Conservation (phyloP, 2,888 invertebrate genomes). For the Dyspetes luteomarginatus region DNA sequence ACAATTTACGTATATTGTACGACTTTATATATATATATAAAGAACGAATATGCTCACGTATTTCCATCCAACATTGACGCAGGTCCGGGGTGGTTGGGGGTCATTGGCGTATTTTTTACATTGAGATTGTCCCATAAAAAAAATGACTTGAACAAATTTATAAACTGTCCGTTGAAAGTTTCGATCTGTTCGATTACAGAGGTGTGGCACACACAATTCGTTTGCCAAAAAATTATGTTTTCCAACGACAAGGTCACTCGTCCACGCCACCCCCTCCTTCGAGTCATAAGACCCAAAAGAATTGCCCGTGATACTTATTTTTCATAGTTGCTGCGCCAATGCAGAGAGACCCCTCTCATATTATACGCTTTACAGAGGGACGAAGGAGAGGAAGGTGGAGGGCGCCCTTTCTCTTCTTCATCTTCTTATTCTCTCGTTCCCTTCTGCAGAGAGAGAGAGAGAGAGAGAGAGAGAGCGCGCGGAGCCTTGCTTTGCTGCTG, state of each 20-base stretch:
- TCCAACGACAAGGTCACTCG: constrained; percentile 40
- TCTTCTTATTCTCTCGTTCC: constrained; percentile 50
- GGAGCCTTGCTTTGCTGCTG: neutral
- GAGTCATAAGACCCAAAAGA: neutral
- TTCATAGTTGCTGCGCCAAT: constrained; percentile 55
- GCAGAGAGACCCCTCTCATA: constrained; percentile 22
- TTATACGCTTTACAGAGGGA: neutral
- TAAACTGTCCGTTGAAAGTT: neutral
- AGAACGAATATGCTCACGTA: constrained; percentile 10
- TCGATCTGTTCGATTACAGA: neutral
- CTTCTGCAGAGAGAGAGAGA: constrained; percentile 22
- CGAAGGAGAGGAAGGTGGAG: constrained; percentile 31
- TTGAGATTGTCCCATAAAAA: constrained; percentile 16
- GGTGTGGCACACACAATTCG: too few relatives aligned
- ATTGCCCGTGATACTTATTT: neutral
- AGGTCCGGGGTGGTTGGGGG: constrained; percentile 25
- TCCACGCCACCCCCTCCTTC: neutral
- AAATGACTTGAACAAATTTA: constrained; percentile 32
- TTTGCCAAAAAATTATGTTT: constrained; percentile 18
- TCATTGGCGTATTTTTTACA: neutral
- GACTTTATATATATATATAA: too few relatives aligned
- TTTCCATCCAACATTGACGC: constrained; percentile 41
- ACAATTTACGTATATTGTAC: too few relatives aligned
- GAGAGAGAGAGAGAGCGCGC: too few relatives aligned
- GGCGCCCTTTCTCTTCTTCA: constrained; percentile 54